Conservation (phyloP, 2,888 invertebrate genomes). For the Nycteola revayana region DNA sequence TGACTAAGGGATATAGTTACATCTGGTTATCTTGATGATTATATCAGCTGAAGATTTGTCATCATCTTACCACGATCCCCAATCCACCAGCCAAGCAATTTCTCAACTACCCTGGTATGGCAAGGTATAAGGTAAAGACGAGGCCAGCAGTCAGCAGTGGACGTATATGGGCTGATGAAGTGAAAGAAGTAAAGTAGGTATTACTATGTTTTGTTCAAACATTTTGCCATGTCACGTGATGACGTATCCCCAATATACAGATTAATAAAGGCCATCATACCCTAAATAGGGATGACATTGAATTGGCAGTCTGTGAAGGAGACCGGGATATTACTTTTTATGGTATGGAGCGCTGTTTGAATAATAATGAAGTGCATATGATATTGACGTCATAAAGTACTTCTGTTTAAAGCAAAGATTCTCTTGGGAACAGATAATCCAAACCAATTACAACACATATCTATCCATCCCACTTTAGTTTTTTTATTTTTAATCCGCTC, state of each 20-base stretch:
- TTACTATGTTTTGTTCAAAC: too few species aligned
- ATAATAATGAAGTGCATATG: slow-evolving; percentile 24
- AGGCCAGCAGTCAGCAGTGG: too few species aligned
- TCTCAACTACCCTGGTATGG: too few species aligned
- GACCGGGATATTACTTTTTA: slow-evolving; percentile 24
- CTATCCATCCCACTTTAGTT: slow-evolving; percentile 8
- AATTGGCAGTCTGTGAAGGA: slow-evolving; percentile 11
- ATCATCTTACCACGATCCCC: too few species aligned
- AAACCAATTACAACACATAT: slow-evolving; percentile 10
- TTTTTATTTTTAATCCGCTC: slow-evolving; percentile 16
- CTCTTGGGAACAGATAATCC: slow-evolving; percentile 18
- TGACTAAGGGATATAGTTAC: too few species aligned
- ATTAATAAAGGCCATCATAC: slow-evolving; percentile 15
- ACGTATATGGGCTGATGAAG: too few species aligned
- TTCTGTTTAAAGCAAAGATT: slow-evolving; percentile 11
- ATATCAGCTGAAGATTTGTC: too few species aligned
- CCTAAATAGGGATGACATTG: slow-evolving; percentile 34
- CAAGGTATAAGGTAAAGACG: too few species aligned
- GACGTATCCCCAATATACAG: slow-evolving; percentile 7
- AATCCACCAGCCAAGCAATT: too few species aligned
- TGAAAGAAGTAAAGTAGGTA: too few species aligned
- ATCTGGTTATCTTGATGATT: too few species aligned
- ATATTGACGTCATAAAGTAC: slow-evolving; percentile 10
- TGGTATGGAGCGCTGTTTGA: slow-evolving; percentile 11
- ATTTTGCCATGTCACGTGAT: background rate